Conservation (phyloP, 2,888 invertebrate species). For the Microchrysa polita region DNA sequence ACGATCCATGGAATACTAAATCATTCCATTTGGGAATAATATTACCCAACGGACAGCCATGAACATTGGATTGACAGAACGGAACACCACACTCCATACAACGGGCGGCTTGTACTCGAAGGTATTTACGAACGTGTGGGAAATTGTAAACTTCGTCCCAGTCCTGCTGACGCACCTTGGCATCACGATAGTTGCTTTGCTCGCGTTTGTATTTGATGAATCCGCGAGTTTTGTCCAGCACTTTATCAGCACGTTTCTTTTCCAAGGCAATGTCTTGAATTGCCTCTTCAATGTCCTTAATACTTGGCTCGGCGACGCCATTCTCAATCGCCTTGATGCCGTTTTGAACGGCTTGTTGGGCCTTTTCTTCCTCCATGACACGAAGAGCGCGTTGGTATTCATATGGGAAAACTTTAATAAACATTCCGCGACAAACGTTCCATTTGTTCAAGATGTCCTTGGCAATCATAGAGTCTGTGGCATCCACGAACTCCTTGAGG, state of each 20-base stretch:
- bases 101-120: slow-evolving; percentile 89
- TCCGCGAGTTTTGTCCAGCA: slow-evolving; percentile 86
- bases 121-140: slow-evolving; percentile 84
- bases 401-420: slow-evolving; percentile 96
- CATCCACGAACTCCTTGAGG: slow-evolving; percentile 83
- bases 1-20: slow-evolving; percentile 91
- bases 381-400: slow-evolving; percentile 93
- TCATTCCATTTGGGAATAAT: slow-evolving; percentile 99
- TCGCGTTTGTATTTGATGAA: slow-evolving; percentile 97
- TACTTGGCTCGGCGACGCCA: slow-evolving; percentile 64
- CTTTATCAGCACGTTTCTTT: slow-evolving; percentile 82
- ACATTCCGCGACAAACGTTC: slow-evolving; percentile 78
- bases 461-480: slow-evolving; percentile 90
- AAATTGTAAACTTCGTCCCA: slow-evolving; percentile 98
- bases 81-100: slow-evolving; percentile 99
- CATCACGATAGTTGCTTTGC: slow-evolving; percentile 84
- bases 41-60: slow-evolving; percentile 97
- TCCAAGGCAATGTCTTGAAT: slow-evolving; percentile 80
- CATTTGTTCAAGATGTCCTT: slow-evolving; percentile 80
- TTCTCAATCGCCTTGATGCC: slow-evolving; percentile 57
- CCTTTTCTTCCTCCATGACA: slow-evolving; percentile 67
- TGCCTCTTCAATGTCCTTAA: slow-evolving; percentile 89
- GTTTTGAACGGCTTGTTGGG: slow-evolving; percentile 56
- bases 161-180: slow-evolving; percentile 86
- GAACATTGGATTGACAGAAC: slow-evolving; percentile 90